These are phyloP conservation scores for Cyclophora punctaria DNA, from an alignment of 2,888 invertebrate species.

Conservation along the genomic window DNA sequence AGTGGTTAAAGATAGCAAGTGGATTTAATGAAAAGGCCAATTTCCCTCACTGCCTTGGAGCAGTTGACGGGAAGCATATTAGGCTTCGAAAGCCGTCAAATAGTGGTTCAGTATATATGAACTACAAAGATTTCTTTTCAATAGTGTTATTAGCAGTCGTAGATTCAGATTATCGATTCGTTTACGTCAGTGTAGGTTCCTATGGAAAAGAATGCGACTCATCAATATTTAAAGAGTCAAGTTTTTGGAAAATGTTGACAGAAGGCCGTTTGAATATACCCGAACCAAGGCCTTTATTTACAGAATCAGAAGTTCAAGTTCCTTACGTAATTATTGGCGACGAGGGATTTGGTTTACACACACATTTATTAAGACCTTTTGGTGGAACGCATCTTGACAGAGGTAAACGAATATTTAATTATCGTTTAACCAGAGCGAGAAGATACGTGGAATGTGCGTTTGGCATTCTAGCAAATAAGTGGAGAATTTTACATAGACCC, in stretches of 20 bases:
- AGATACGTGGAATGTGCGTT: conserved; percentile 11
- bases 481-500: conserved; percentile 11
- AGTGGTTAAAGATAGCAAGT: conserved; percentile 17
- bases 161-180: conserved; percentile 16
- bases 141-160: conserved; percentile 13
- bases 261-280: conserved; percentile 13
- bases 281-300: conserved; percentile 7
- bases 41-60: conserved; percentile 11
- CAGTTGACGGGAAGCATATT: conserved; percentile 19
- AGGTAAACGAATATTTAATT: conserved; percentile 3
- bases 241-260: conserved; percentile 18
- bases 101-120: conserved; percentile 14
- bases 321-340: conserved; percentile 17
- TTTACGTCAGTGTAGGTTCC: conserved; percentile 14
- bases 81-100: conserved; percentile 13
- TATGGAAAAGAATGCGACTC: conserved; percentile 24
- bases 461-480: conserved; percentile 14
- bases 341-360: conserved; percentile 11
- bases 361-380: conserved; percentile 11
- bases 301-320: conserved; percentile 5
- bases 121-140: conserved; percentile 18
- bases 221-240: conserved; percentile 21
- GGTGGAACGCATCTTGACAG: conserved; percentile 9
- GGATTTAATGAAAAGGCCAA: conserved; percentile 20
- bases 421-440: conserved; percentile 9